Evolutionary conservation across 2,113 vertebrate species (phyloP).

Genomic region (Telmatochromis sp.): DNA sequence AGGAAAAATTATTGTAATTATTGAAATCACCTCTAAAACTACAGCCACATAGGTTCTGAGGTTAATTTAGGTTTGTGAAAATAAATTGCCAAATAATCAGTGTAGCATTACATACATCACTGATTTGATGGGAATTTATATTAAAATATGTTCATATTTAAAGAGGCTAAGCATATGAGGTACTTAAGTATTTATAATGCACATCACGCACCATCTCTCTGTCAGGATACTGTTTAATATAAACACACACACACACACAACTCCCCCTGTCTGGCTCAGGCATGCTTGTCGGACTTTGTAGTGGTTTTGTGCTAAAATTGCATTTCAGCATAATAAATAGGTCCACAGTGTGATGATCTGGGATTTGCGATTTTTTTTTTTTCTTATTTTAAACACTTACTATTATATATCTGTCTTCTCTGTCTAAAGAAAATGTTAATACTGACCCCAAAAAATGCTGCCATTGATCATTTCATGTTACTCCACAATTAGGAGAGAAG

Average conservation of each 20-base stretch:
- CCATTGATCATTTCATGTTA: conserved; percentile 24
- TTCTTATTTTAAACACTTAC: conserved; percentile 13
- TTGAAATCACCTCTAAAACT: background rate
- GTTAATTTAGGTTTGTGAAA: background rate
- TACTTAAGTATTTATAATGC: conserved; percentile 13
- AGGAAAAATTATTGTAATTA: background rate
- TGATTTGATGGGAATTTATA: background rate
- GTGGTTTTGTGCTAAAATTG: conserved; percentile 16
- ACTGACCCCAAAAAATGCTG: conserved; percentile 30
- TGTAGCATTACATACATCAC: background rate
- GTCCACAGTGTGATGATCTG: conserved; percentile 23
- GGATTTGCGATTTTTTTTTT: background rate
- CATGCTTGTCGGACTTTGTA: conserved; percentile 25
- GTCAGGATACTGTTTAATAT: conserved; percentile 37
- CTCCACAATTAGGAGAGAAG: conserved; percentile 34
- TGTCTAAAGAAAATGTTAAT: conserved; percentile 32
- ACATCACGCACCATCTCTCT: background rate
- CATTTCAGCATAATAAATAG: conserved; percentile 42
- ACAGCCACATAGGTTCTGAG: background rate
- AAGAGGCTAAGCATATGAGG: conserved; percentile 32
- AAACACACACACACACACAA: conserved; percentile 30
- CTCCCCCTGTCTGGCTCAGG: conserved; percentile 23
- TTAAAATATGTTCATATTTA: background rate
- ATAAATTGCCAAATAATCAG: background rate
- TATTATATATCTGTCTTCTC: background rate